Evolutionary conservation across 2,888 invertebrate species (phyloP).

Genomic region (Frankliniella intonsa): DNA sequence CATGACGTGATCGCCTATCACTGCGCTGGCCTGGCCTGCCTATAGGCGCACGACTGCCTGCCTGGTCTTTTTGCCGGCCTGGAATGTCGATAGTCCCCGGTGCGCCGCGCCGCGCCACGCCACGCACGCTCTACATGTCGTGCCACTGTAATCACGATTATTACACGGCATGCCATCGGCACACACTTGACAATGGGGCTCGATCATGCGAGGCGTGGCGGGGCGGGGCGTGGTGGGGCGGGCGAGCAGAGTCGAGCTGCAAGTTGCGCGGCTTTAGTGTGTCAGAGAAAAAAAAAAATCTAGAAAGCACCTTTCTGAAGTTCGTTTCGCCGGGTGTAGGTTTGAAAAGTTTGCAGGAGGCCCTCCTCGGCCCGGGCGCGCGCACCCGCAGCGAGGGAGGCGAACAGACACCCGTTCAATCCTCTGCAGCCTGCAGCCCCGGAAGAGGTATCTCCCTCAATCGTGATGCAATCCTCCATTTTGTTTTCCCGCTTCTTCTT

Average conservation of each 20-base stretch:
- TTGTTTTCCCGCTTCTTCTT: background rate
- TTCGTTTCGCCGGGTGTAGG: no score
- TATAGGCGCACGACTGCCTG: background rate
- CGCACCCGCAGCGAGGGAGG: no score
- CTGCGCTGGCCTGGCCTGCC: no score
- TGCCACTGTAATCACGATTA: conserved; percentile 13
- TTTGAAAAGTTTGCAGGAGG: no score
- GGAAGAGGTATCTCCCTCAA: background rate
- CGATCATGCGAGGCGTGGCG: background rate
- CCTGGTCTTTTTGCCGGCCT: background rate
- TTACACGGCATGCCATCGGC: background rate
- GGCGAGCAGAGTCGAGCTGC: no score
- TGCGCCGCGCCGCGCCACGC: background rate
- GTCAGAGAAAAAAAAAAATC: no score
- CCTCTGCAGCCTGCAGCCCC: background rate
- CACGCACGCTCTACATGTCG: conserved; percentile 14
- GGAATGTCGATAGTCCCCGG: background rate
- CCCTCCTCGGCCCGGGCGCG: no score
- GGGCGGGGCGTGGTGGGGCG: background rate
- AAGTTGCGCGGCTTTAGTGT: no score
- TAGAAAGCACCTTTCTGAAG: no score
- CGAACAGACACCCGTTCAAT: background rate
- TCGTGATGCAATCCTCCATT: conserved; percentile 26
- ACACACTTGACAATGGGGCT: conserved; percentile 18
- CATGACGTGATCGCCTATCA: no score